phyloP scores from a whole-genome alignment of 2,888 invertebrate genomes.

The Sarcophaga carnaria region DNA sequence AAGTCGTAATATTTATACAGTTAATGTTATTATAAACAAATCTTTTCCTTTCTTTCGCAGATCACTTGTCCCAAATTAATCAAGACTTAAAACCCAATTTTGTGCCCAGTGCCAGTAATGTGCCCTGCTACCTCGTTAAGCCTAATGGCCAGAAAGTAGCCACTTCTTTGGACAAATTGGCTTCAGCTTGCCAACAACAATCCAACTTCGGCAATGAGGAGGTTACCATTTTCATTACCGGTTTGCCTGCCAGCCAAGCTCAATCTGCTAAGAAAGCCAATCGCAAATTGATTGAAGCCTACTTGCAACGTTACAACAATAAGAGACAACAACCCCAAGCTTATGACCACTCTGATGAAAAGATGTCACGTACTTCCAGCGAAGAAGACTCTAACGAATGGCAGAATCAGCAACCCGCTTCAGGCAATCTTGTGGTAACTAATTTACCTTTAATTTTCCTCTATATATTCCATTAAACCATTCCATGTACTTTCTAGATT shows the following conservation, averaged over 20 bases:
- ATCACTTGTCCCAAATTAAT: conserved; percentile 74
- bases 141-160: conserved; percentile 73
- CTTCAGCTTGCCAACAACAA: conserved; percentile 73
- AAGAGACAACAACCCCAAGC: conserved; percentile 20
- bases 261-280: conserved; percentile 74
- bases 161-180: conserved; percentile 73
- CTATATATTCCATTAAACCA: conserved; percentile 52
- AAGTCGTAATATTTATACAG: neutral
- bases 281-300: conserved; percentile 75
- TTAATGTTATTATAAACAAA: neutral
- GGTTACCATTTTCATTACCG: conserved; percentile 77
- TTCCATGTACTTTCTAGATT: conserved; percentile 75
- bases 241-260: conserved; percentile 74
- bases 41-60: conserved; percentile 46
- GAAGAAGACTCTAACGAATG: conserved; percentile 72
- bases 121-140: conserved; percentile 74
- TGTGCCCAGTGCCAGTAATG: conserved; percentile 76
- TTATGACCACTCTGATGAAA: neutral
- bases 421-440: conserved; percentile 76
- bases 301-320: conserved; percentile 75
- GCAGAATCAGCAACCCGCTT: conserved; percentile 40
- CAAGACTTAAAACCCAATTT: conserved; percentile 72
- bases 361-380: conserved; percentile 64
- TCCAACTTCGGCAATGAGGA: conserved; percentile 76
- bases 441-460: too few relatives aligned